phyloP scores from a whole-genome alignment of 2,888 invertebrate species.

The Gortyna flavago region DNA sequence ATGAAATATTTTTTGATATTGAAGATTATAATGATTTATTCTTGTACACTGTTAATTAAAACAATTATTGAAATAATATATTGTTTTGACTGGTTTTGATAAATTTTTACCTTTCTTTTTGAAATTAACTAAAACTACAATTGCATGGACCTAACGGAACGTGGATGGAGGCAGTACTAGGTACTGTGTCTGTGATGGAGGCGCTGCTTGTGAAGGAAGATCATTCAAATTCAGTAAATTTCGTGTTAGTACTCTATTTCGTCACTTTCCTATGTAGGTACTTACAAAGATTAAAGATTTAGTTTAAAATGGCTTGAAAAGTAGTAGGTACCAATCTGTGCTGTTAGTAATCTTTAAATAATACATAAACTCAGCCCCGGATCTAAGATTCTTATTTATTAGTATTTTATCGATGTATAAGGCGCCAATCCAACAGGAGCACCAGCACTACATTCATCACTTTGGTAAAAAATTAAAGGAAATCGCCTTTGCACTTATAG shows the following conservation, averaged over 20 bases:
- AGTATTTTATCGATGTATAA: too few species aligned
- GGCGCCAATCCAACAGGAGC: too few species aligned
- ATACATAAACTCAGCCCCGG: background rate
- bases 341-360: background rate
- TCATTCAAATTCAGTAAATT: background rate
- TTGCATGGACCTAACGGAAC: background rate
- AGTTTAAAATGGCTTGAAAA: background rate
- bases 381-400: background rate
- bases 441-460: too few species aligned
- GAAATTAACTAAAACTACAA: background rate
- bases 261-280: background rate
- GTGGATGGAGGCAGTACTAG: background rate
- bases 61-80: constrained; percentile 24
- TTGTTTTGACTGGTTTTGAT: background rate
- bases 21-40: constrained; percentile 83
- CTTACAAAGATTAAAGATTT: background rate
- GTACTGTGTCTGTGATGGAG: background rate
- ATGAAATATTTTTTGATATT: constrained; percentile 84
- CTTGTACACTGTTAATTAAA: constrained; percentile 87
- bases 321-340: background rate
- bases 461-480: too few species aligned
- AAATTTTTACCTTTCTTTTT: background rate
- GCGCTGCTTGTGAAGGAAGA: background rate
- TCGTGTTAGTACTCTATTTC: background rate
- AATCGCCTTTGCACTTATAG: too few species aligned